These are phyloP conservation scores for Sterna hirundo DNA, from an alignment of 2,113 vertebrate species.

Conservation along the genomic window DNA sequence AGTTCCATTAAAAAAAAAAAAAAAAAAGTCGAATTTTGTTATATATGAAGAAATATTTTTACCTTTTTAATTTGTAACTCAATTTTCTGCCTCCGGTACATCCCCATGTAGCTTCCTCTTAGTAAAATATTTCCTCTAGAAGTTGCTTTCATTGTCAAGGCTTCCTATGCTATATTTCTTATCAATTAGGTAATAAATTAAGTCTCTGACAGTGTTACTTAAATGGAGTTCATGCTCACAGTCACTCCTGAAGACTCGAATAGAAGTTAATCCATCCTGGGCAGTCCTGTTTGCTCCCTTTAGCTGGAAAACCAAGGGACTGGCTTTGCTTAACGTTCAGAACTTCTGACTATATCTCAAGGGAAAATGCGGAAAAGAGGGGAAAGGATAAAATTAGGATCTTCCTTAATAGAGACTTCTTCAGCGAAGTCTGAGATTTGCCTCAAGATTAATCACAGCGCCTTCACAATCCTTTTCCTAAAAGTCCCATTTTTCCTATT, in stretches of 20 bases:
- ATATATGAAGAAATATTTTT: not conserved
- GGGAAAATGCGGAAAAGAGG: fast-evolving
- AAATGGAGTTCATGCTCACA: not conserved
- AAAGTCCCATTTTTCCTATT: not conserved
- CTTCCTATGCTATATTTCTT: not conserved
- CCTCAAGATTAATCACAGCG: not conserved
- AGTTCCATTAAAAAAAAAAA: not conserved
- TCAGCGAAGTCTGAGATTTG: not conserved
- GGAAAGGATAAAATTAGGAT: not conserved
- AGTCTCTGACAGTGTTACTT: not conserved
- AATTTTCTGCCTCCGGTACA: not conserved
- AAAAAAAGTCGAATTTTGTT: not conserved
- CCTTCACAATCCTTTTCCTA: not conserved
- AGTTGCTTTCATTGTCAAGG: not conserved
- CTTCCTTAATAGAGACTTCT: not conserved
- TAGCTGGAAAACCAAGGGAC: not conserved
- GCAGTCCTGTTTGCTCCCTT: not conserved
- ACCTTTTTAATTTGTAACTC: conserved; percentile 8
- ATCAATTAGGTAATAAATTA: conserved; percentile 25
- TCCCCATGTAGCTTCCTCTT: not conserved
- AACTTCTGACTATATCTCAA: not conserved
- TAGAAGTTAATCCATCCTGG: not conserved
- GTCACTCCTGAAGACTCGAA: not conserved
- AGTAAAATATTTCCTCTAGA: not conserved
- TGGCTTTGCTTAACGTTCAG: not conserved